Evolutionary conservation across 2,113 vertebrate species (phyloP).

Genomic region (Uropsilus gracilis): DNA sequence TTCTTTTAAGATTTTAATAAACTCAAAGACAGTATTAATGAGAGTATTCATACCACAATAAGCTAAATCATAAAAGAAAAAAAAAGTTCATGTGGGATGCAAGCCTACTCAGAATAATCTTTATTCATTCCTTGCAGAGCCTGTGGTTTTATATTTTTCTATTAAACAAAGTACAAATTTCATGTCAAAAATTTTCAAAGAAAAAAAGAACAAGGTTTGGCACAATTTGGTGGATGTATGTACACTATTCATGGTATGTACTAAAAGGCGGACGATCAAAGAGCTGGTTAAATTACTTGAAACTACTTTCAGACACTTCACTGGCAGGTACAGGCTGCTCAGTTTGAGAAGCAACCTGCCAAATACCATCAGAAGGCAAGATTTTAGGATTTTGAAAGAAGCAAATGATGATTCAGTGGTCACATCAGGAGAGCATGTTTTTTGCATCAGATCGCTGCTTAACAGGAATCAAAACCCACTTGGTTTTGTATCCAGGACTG

Average conservation of each 20-base stretch:
- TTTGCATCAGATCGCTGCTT: slow-evolving; percentile 27
- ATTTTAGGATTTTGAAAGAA: slow-evolving; percentile 29
- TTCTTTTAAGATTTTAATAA: not conserved
- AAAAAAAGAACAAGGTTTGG: slow-evolving; percentile 1
- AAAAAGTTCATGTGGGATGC: not conserved
- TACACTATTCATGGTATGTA: not conserved
- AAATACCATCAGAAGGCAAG: slow-evolving; percentile 14
- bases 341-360: not conserved
- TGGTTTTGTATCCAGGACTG: not conserved
- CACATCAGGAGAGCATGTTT: slow-evolving; percentile 41
- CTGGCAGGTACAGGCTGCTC: not conserved
- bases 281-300: not conserved
- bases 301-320: not conserved
- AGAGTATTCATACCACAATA: not conserved
- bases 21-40: not conserved
- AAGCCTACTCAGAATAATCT: not conserved
- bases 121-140: not conserved
- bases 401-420: not conserved
- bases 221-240: not conserved
- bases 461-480: not conserved
- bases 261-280: slow-evolving; percentile 24
- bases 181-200: slow-evolving; percentile 11
- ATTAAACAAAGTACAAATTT: not conserved
- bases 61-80: not conserved
- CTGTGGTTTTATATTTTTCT: not conserved